Base-by-base conservation (phyloP, 2,888 invertebrate species). In the Escarpia spicata region DNA sequence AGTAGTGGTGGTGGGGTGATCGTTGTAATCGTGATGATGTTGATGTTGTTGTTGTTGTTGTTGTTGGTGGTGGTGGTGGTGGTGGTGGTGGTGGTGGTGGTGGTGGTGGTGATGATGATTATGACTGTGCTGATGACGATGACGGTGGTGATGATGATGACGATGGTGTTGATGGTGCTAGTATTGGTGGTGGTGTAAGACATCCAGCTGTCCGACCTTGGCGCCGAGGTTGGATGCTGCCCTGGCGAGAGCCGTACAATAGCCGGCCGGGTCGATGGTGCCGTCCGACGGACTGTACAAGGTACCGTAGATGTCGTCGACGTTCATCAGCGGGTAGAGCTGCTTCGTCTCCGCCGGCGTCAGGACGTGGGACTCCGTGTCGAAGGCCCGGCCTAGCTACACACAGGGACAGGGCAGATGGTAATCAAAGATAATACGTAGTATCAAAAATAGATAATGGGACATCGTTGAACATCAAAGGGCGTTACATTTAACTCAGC, bases 261-360 rank as follows among this genome's bases (percentile, higher is more conserved):
- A 97, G 97, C 98, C 98, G 0, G 98, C 97, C 0, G 98, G 98
- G 96, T 99, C 98, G 60, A 98, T 97, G 12, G 97, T 98, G 2
- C 98, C 98, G 96, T 98, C 98, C 19, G 97, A 97, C 0, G 98
- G 98, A 1, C 98, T 97, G 95, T 98, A 98, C 1, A 99, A 96
- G 0, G 98, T 93, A 94, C 98, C 98, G 58, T 92, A 97, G 95
- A 98, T 97, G 8, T 98, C 97, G 31, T 97, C 97, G 0, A 98
- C 97, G 95, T 98, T 98, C 93, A 99, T 96, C 26, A 98, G 97
- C 0, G 98, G 98, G 95, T 98, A 98, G 19, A 98, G 95, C 95
- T 98, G 97, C 95, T 97, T 97, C 0, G 98, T 98, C 95, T 98
- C 98, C 19, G 97, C 96, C 0, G 98, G 98, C 19, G 97, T 97